A percentile compares a stretch with the other conserved stretches of the same genome.
phyloP scores from a whole-genome alignment of 2,888 invertebrate genomes.

The Tipula helvola region DNA sequence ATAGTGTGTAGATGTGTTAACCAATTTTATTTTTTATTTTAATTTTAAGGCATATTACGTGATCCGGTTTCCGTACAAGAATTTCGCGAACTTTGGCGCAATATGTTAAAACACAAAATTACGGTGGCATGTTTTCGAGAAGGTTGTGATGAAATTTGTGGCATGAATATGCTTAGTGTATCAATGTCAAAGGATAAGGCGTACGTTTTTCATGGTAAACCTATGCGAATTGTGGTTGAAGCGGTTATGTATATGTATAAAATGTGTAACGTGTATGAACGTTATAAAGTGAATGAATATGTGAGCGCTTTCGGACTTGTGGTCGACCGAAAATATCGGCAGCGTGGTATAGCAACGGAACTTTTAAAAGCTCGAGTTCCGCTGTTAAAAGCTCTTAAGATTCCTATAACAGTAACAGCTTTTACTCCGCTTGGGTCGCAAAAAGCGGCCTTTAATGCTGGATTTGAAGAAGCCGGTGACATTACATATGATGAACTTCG shows the following conservation, averaged over 20 bases:
- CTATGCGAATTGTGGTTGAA: background rate
- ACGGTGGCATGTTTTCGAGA: background rate
- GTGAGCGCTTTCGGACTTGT: background rate
- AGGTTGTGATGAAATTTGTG: background rate
- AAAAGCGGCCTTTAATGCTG: background rate
- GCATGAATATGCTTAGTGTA: background rate
- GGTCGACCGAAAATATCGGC: background rate
- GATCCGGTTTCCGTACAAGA: background rate
- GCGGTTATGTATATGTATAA: background rate
- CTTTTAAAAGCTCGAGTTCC: background rate
- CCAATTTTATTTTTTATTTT: too few species aligned
- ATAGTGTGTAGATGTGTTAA: background rate
- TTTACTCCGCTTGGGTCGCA: background rate
- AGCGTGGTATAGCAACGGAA: background rate
- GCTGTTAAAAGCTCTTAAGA: background rate
- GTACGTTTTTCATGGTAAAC: background rate
- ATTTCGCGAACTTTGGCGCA: background rate
- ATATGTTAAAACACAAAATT: background rate
- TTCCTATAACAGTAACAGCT: background rate
- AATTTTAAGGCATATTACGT: background rate
- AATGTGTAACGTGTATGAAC: background rate
- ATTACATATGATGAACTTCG: background rate
- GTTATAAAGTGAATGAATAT: background rate
- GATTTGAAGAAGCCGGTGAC: background rate
- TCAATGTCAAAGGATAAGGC: background rate